Percentiles rank a stretch among this genome's conserved stretches.
These are phyloP conservation scores for Synanceia verrucosa DNA, from an alignment of 2,797 vertebrate genomes.

Conservation along the genomic window DNA sequence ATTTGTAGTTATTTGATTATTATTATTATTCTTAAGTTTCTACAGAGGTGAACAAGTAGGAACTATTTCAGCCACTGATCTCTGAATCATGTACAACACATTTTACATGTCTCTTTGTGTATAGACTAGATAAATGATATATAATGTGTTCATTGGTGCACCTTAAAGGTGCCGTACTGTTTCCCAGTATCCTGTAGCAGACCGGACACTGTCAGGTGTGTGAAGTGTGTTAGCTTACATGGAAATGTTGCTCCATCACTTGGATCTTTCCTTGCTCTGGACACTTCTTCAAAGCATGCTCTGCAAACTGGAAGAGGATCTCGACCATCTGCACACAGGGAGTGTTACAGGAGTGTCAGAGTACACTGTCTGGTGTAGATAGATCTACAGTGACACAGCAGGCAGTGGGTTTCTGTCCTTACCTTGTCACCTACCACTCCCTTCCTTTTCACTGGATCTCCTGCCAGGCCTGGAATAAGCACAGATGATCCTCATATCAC, in stretches of 20 bases:
- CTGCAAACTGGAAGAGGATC: constrained; percentile 91
- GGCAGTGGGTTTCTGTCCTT: not conserved
- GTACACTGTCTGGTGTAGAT: rapidly evolving
- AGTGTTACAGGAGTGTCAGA: not conserved
- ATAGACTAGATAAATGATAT: no score
- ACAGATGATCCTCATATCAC: not conserved
- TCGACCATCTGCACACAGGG: constrained; percentile 89
- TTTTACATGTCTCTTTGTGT: no score
- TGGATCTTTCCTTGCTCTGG: constrained; percentile 97
- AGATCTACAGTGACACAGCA: not conserved
- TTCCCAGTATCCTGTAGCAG: not conserved
- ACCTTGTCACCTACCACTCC: constrained; percentile 92
- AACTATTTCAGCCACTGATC: no score
- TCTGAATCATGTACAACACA: no score
- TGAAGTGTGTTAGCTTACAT: constrained; percentile 75
- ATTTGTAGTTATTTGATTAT: not conserved
- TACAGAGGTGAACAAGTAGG: not conserved
- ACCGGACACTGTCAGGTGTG: not conserved
- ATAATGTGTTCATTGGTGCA: no score
- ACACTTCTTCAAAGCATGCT: constrained; percentile 91
- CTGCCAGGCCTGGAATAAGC: constrained; percentile 85
- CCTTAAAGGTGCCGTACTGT: no score
- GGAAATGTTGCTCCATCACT: constrained; percentile 97
- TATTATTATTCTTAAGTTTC: no score
- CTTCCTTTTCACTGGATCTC: constrained; percentile 90